These are phyloP conservation scores for Trissolcus basalis DNA, from an alignment of 1,140 invertebrate genomes.

Conservation along the genomic window DNA sequence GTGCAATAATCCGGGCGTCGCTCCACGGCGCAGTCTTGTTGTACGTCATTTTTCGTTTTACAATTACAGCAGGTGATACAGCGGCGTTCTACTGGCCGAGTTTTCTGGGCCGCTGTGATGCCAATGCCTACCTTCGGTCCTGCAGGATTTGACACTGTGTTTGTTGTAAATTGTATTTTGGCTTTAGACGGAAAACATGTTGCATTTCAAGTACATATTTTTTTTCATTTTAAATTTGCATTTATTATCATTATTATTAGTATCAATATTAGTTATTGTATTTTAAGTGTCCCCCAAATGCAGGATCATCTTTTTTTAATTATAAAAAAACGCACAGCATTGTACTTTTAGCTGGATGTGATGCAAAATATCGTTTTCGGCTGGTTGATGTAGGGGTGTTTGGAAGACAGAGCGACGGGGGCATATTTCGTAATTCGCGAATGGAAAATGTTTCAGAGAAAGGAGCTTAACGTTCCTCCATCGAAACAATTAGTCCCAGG, in stretches of 20 bases:
- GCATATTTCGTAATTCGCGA: slow-evolving; percentile 1
- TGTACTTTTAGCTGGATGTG: slow-evolving; percentile 5
- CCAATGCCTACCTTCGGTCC: too few relatives aligned
- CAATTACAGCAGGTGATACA: not conserved
- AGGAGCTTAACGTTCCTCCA: slow-evolving; percentile 39
- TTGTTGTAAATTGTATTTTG: too few relatives aligned
- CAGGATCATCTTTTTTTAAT: slow-evolving; percentile 12
- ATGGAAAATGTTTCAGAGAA: too few relatives aligned
- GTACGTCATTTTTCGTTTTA: not conserved
- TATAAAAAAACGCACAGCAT: slow-evolving; percentile 9
- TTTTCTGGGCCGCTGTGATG: too few relatives aligned
- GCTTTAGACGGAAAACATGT: too few relatives aligned
- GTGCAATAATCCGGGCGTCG: slow-evolving; percentile 1
- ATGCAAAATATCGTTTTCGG: slow-evolving; percentile 1
- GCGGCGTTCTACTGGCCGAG: too few relatives aligned
- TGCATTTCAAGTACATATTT: too few relatives aligned
- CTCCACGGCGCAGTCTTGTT: not conserved
- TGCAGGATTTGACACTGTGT: too few relatives aligned
- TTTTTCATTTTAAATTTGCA: too few relatives aligned
- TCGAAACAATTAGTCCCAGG: slow-evolving; percentile 60
- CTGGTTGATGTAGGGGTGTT: not conserved
- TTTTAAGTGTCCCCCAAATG: slow-evolving; percentile 10
- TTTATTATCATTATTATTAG: too few relatives aligned
- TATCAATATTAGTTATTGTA: too few relatives aligned
- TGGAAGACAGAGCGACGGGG: slow-evolving; percentile 15